A percentile compares a stretch with the other conserved stretches of the same genome.
Evolutionary conservation across 2,797 vertebrate species (phyloP).

Genomic region (Staurois parvus): DNA sequence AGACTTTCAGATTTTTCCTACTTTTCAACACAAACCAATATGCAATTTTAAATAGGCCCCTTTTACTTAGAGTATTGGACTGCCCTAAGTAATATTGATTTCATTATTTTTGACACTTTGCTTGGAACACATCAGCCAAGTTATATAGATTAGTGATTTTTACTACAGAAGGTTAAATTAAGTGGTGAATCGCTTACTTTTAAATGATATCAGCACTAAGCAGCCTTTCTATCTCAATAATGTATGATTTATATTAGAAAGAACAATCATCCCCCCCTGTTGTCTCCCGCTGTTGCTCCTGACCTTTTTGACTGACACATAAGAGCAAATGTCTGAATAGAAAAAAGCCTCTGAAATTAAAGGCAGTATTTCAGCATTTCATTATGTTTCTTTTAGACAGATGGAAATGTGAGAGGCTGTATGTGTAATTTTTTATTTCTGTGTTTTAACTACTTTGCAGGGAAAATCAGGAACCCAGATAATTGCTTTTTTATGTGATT

Average conservation of each 20-base stretch:
- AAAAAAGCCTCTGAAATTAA: slow-evolving; percentile 75
- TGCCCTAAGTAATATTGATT: background rate
- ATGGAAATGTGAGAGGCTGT: background rate
- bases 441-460: background rate
- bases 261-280: slow-evolving; percentile 36
- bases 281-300: slow-evolving; percentile 57
- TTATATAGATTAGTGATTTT: background rate
- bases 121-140: background rate
- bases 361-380: slow-evolving; percentile 94
- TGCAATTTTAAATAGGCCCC: background rate
- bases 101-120: slow-evolving; percentile 1
- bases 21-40: background rate
- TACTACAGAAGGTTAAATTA: background rate
- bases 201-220: slow-evolving; percentile 32
- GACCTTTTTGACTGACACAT: slow-evolving; percentile 72
- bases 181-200: slow-evolving; percentile 15
- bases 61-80: background rate
- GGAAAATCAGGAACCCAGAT: background rate
- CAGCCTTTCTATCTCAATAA: slow-evolving; percentile 6
- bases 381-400: slow-evolving; percentile 86
- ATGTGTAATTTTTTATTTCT: background rate
- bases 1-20: background rate
- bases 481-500: background rate
- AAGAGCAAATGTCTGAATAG: slow-evolving; percentile 70
- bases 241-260: slow-evolving; percentile 50